Conservation (phyloP, 1,140 invertebrate genomes). For the Drosophila takahashii region DNA sequence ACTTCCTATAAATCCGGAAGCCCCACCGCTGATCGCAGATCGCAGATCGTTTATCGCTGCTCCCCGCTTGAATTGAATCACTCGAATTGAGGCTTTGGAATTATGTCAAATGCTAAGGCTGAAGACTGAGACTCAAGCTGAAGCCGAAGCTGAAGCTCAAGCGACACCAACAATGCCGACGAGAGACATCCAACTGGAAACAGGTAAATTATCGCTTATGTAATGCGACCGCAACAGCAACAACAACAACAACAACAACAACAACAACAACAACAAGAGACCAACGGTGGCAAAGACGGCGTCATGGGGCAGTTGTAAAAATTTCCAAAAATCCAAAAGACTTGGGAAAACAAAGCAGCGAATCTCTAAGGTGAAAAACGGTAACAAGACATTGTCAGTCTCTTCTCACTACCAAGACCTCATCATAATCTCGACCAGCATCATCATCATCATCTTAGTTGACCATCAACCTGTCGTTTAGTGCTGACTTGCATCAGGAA, state of each 20-base stretch:
- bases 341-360: constrained; percentile 14
- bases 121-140: background rate
- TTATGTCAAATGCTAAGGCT: constrained; percentile 77
- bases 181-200: constrained; percentile 65
- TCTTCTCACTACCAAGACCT: background rate
- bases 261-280: background rate
- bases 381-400: constrained; percentile 2
- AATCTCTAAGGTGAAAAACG: constrained; percentile 5
- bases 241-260: constrained; percentile 17
- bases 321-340: constrained; percentile 19
- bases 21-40: constrained; percentile 4
- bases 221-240: constrained; percentile 63
- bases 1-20: constrained; percentile 40
- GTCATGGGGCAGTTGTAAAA: constrained; percentile 8
- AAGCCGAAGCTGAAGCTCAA: background rate
- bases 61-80: constrained; percentile 6
- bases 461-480: constrained; percentile 36
- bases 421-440: background rate
- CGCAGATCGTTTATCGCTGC: background rate
- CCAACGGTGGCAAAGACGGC: constrained; percentile 8
- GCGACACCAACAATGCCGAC: constrained; percentile 35
- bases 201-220: constrained; percentile 80
- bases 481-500: constrained; percentile 66
- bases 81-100: constrained; percentile 64
- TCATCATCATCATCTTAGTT: constrained; percentile 9